A percentile compares a stretch with the other conserved stretches of the same genome.
These are phyloP conservation scores for Drosophila subobscura DNA, from an alignment of 1,140 invertebrate species.

Conservation along the genomic window DNA sequence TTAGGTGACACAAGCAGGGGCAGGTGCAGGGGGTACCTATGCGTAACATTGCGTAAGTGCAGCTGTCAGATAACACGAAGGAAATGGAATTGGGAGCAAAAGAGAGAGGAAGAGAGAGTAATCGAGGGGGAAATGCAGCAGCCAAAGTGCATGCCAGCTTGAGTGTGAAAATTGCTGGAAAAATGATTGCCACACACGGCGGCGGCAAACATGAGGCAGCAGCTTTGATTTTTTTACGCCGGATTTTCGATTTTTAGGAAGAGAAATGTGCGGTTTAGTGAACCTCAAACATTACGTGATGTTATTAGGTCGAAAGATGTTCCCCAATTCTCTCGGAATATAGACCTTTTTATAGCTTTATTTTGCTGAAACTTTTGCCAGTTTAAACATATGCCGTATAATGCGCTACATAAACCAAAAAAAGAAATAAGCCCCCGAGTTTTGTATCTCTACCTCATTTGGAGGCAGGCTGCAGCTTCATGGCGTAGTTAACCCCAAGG, in stretches of 20 bases:
- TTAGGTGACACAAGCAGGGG: constrained; percentile 11
- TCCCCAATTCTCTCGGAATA: not conserved
- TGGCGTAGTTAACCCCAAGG: constrained; percentile 10
- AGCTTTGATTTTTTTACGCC: constrained; percentile 36
- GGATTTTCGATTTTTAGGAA: constrained; percentile 2
- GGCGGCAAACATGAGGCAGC: constrained; percentile 8
- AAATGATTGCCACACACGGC: constrained; percentile 32
- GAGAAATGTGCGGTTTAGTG: constrained; percentile 21
- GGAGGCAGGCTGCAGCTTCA: constrained; percentile 21
- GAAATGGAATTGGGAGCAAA: not conserved
- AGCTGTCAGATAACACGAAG: constrained; percentile 54
- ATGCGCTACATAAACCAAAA: constrained; percentile 47
- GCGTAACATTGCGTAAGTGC: constrained; percentile 72
- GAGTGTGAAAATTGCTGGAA: constrained; percentile 76
- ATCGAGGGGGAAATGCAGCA: constrained; percentile 1
- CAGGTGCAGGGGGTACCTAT: constrained; percentile 44
- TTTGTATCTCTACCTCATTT: constrained; percentile 62
- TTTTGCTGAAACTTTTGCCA: not conserved
- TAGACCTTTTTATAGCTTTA: not conserved
- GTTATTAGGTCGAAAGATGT: constrained; percentile 22
- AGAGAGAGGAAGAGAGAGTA: not conserved
- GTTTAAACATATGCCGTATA: constrained; percentile 56
- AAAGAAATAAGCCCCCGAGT: constrained; percentile 36
- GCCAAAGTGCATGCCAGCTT: constrained; percentile 70
- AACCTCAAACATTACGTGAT: constrained; percentile 30